Evolutionary conservation across 2,113 vertebrate species (phyloP).

Genomic region (Ammodytes marinus): DNA sequence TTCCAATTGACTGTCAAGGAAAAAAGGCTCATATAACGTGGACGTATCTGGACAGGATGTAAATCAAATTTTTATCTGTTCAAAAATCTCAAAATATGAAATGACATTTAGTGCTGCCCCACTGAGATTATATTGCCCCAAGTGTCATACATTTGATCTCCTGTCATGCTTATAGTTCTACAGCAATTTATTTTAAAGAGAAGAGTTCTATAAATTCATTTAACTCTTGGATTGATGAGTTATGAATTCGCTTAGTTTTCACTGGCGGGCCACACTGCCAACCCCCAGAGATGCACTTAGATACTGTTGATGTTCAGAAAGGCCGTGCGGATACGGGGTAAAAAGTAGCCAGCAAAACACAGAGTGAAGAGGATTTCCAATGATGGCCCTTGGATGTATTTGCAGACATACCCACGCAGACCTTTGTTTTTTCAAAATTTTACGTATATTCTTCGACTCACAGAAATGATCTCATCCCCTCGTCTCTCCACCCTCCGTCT

Average conservation of each 20-base stretch:
- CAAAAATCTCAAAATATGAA: neutral
- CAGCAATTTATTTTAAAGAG: too few species aligned
- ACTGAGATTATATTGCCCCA: neutral
- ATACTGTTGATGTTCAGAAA: neutral
- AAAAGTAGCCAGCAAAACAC: neutral
- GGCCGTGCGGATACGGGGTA: too few species aligned
- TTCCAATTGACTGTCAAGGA: neutral
- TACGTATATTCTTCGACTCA: constrained; percentile 15
- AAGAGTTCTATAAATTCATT: too few species aligned
- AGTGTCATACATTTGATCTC: neutral
- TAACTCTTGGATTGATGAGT: neutral
- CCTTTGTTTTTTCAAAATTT: constrained; percentile 39
- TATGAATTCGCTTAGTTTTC: neutral
- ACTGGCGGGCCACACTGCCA: neutral
- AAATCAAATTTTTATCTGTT: neutral
- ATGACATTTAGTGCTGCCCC: neutral
- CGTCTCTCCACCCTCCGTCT: constrained; percentile 9
- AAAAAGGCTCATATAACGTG: neutral
- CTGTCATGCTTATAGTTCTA: neutral
- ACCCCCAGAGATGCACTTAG: neutral
- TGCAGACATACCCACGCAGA: constrained; percentile 32
- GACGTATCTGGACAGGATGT: neutral
- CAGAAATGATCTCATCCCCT: constrained; percentile 47
- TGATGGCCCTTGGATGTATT: too few species aligned
- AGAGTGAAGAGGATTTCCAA: too few species aligned